Conservation (phyloP, 2,888 invertebrate genomes). For the Lymantria dispar region DNA sequence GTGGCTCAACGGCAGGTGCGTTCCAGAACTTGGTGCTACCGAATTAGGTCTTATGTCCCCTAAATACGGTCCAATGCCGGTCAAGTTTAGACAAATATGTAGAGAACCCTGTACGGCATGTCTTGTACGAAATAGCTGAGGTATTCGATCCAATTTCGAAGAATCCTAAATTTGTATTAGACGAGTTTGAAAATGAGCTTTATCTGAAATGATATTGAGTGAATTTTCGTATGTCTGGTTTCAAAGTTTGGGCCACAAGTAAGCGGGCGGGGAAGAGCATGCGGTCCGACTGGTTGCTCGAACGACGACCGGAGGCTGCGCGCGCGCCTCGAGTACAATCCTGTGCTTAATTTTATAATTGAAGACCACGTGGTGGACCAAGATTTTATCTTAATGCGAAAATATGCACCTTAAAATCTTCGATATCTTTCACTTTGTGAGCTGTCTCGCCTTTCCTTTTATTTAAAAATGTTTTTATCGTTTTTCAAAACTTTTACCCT, state of each 20-base stretch:
- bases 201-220: slow-evolving; percentile 31
- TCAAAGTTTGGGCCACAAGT: slow-evolving; percentile 61
- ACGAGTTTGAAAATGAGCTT: slow-evolving; percentile 23
- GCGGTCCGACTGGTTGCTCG: slow-evolving; percentile 79
- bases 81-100: slow-evolving; percentile 62
- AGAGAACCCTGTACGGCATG: slow-evolving; percentile 72
- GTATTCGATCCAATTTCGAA: slow-evolving; percentile 32
- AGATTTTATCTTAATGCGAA: slow-evolving; percentile 40
- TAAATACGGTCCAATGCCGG: slow-evolving; percentile 52
- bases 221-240: slow-evolving; percentile 33
- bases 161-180: slow-evolving; percentile 31
- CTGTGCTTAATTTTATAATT: slow-evolving; percentile 54
- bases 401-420: slow-evolving; percentile 39
- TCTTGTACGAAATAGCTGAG: slow-evolving; percentile 69
- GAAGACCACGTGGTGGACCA: slow-evolving; percentile 50
- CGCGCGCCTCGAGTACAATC: slow-evolving; percentile 66
- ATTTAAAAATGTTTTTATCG: too few species aligned
- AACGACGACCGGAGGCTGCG: slow-evolving; percentile 80
- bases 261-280: slow-evolving; percentile 57
- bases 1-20: slow-evolving; percentile 61
- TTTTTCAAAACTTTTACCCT: too few species aligned
- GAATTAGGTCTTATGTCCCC: slow-evolving; percentile 47
- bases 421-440: slow-evolving; percentile 26
- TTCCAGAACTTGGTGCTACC: slow-evolving; percentile 33
- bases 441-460: slow-evolving; percentile 1